phyloP scores from a whole-genome alignment of 2,113 vertebrate genomes.

The Rana temporaria region DNA sequence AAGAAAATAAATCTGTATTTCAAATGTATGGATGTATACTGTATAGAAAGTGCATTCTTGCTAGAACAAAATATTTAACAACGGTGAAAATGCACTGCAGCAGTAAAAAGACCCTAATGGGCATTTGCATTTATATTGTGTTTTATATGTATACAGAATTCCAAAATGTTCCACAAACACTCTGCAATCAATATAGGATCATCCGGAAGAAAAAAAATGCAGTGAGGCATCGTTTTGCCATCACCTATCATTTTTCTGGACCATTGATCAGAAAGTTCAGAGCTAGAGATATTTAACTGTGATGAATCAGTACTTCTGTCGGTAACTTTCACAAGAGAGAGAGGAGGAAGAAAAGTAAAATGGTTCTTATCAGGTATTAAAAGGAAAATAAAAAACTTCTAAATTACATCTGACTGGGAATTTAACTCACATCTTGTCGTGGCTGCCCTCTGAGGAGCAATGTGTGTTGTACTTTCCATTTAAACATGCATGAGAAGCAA shows the following conservation, averaged over 20 bases:
- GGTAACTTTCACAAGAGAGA: not conserved
- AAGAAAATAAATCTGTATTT: too few species aligned
- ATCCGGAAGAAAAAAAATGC: slow-evolving; percentile 36
- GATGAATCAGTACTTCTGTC: slow-evolving; percentile 11
- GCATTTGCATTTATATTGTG: slow-evolving; percentile 47
- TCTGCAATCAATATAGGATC: slow-evolving; percentile 40
- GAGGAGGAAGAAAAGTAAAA: not conserved
- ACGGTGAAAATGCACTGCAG: not conserved
- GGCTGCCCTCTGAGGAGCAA: too few species aligned
- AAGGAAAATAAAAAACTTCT: not conserved
- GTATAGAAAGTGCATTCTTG: not conserved
- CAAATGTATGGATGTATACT: not conserved
- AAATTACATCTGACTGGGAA: not conserved
- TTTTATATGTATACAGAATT: slow-evolving; percentile 41
- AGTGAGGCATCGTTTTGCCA: slow-evolving; percentile 29
- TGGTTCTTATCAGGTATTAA: not conserved
- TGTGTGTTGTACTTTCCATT: too few species aligned
- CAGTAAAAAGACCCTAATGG: slow-evolving; percentile 20
- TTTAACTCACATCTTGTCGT: not conserved
- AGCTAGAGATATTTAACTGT: slow-evolving; percentile 11
- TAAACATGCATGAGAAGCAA: too few species aligned
- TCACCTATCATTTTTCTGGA: slow-evolving; percentile 20
- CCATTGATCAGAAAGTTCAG: slow-evolving; percentile 32
- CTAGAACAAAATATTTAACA: slow-evolving; percentile 16
- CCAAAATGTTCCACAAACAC: slow-evolving; percentile 19